Evolutionary conservation across 1,140 invertebrate species (phyloP).

Genomic region (Oreohelix idahoensis): DNA sequence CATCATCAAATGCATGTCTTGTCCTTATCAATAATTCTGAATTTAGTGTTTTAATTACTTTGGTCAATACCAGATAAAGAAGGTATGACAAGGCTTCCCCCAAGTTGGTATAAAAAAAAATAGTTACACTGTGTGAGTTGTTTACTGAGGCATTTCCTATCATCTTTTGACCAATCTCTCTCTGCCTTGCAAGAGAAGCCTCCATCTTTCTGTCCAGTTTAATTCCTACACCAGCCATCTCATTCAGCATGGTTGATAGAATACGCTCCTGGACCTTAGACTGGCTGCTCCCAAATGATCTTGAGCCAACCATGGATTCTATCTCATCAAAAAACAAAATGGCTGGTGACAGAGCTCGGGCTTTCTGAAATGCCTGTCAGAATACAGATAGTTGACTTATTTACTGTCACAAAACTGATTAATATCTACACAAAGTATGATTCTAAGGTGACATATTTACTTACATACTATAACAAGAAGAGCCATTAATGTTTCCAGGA

Average conservation of each 20-base stretch:
- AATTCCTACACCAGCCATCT: slow-evolving; percentile 77
- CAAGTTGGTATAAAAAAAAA: too few species aligned
- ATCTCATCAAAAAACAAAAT: slow-evolving; percentile 71
- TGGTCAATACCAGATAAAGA: too few species aligned
- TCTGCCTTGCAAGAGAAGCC: neutral
- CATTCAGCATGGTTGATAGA: slow-evolving; percentile 68
- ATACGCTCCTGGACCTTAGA: slow-evolving; percentile 69
- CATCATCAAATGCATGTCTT: too few species aligned
- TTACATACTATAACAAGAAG: too few species aligned
- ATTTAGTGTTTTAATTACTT: too few species aligned
- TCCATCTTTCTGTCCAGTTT: slow-evolving; percentile 56
- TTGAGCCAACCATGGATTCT: slow-evolving; percentile 68
- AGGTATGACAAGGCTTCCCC: too few species aligned
- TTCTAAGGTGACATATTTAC: too few species aligned
- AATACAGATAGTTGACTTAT: too few species aligned
- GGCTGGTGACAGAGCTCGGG: slow-evolving; percentile 64
- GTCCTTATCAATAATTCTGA: too few species aligned
- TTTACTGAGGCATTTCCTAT: neutral
- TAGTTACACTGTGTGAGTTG: neutral
- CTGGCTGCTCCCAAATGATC: slow-evolving; percentile 62
- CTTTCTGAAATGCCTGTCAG: slow-evolving; percentile 67
- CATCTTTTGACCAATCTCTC: slow-evolving; percentile 14
- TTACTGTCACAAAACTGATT: too few species aligned
- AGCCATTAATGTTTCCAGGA: too few species aligned
- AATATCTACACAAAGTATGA: too few species aligned